These are phyloP conservation scores for Tipula vernalis DNA, from an alignment of 2,888 invertebrate species.

Conservation along the genomic window DNA sequence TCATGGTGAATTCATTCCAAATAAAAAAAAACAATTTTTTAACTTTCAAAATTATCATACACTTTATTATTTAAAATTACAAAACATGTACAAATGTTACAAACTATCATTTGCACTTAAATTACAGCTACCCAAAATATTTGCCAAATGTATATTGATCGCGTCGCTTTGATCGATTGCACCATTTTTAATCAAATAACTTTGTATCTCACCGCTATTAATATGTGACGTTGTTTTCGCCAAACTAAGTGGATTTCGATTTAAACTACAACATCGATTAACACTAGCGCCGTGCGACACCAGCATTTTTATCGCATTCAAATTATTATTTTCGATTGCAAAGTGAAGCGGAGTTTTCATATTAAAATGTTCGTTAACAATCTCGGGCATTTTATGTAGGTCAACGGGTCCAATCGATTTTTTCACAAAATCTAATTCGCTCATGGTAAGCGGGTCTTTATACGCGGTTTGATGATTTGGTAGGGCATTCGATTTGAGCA, in stretches of 20 bases:
- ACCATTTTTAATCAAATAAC: not conserved
- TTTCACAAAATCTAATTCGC: not conserved
- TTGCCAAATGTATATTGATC: not conserved
- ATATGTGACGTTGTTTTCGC: not conserved
- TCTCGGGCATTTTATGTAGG: not conserved
- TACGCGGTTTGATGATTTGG: not conserved
- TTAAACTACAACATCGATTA: constrained; percentile 4
- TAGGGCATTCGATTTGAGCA: not conserved
- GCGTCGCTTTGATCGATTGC: not conserved
- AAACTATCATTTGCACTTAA: not conserved
- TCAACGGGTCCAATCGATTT: not conserved
- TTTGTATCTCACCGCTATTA: not conserved
- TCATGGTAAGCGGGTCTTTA: not conserved
- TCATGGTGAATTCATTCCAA: not conserved
- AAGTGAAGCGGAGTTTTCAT: not conserved
- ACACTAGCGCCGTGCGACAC: not conserved
- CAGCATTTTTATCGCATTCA: not conserved
- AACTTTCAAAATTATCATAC: not conserved
- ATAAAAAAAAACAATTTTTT: not conserved
- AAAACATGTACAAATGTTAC: not conserved
- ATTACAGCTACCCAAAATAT: not conserved
- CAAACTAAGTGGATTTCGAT: not conserved
- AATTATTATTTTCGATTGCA: constrained; percentile 4
- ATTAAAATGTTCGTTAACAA: not conserved
- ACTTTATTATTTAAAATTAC: not conserved